phyloP scores from a whole-genome alignment of 2,888 invertebrate species.

The Pheosia gnoma region DNA sequence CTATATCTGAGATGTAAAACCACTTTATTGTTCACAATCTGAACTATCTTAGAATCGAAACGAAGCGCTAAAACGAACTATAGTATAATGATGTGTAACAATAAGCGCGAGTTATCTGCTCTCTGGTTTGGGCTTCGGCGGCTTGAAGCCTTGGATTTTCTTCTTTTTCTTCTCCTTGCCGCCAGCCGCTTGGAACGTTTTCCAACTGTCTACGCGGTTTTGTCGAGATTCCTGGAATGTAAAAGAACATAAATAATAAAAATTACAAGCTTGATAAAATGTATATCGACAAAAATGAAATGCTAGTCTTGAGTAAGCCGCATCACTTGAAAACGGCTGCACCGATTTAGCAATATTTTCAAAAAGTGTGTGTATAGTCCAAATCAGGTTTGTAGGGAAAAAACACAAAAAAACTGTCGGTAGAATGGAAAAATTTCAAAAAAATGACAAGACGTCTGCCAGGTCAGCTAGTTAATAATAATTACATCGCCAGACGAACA shows the following conservation, averaged over 20 bases:
- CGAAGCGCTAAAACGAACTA: constrained; percentile 39
- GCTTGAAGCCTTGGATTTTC: constrained; percentile 93
- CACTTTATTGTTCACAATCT: constrained; percentile 20
- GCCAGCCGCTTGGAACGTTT: constrained; percentile 91
- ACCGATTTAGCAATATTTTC: too few relatives aligned
- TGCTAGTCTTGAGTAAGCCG: not conserved
- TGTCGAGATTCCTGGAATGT: constrained; percentile 92
- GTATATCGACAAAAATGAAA: not conserved
- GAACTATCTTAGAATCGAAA: constrained; percentile 44
- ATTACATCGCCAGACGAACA: too few relatives aligned
- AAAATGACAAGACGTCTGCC: too few relatives aligned
- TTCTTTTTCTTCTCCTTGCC: constrained; percentile 89
- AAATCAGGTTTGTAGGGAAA: too few relatives aligned
- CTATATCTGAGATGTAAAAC: constrained; percentile 1
- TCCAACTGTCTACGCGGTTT: constrained; percentile 96
- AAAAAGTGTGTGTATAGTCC: too few relatives aligned
- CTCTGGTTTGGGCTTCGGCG: constrained; percentile 97
- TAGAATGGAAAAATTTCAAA: too few relatives aligned
- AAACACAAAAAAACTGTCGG: too few relatives aligned
- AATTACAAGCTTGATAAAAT: not conserved
- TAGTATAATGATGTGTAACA: constrained; percentile 18
- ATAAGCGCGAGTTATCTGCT: constrained; percentile 87
- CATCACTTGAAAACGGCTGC: too few relatives aligned
- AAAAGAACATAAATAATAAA: constrained; percentile 8
- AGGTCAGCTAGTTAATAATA: too few relatives aligned